Base-by-base conservation (phyloP, 1,140 invertebrate species). In the Drosophila eugracilis region DNA sequence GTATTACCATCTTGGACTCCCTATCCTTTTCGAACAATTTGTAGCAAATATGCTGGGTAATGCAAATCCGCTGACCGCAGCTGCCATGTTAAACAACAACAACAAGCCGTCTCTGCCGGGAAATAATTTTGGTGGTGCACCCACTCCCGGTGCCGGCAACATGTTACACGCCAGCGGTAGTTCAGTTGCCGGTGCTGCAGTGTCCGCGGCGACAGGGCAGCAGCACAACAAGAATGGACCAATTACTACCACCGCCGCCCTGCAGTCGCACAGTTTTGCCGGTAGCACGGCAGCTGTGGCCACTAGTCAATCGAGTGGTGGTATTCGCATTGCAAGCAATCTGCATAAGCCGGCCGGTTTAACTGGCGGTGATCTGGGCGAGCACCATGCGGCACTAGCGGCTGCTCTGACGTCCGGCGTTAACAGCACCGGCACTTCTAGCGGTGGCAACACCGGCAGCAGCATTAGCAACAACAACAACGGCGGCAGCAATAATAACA, bases 291-390 rank as follows among this genome's bases (percentile, higher is more conserved):
- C 21, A 1, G 15, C 5, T n/a, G 53, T 22, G 41, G 30, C 15
- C 7, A 26, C 24, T 44, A 58, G 66, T n/a, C 79, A 78, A 19
- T 66, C 49, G 19, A 67, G 66, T 19, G 57, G 49, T n/a, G 79
- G 90, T 48, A 91, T 91, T 45, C 86, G 90, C 21, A 85, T 91
- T 69, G 90, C 90, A 17, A 91, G 89, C 44, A 91, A 91, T 78
- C 52, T 91, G 67, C 90, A 91, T 34, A 91, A 91, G 75, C 70
- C 85, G 41, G 14, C 49, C 48, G 41, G 55, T 24, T 17, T 66
- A 26, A 32, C 12, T 3, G 58, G 48, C n/a, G 45, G 57, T 36
- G 85, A 88, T 45, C 28, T 91, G 15, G 57, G 74, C 42, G 89
- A 90, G 32, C 85, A 76, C 32, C 73, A 83, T 63, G 76, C 85